Evolutionary conservation across 2,113 vertebrate genomes (phyloP).

Genomic region (Ciconia maguari): DNA sequence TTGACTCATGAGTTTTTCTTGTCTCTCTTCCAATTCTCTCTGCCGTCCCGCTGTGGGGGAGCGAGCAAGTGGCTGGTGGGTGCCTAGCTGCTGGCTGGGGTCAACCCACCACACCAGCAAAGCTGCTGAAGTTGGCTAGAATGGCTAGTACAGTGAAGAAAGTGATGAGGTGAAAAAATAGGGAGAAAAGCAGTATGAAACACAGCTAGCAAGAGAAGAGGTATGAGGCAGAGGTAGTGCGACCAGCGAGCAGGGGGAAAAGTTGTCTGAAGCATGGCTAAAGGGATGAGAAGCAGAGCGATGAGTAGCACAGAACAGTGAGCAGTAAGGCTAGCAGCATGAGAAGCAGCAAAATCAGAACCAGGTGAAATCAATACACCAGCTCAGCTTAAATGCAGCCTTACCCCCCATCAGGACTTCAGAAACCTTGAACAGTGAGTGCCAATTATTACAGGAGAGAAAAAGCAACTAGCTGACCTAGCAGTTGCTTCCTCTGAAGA

Average conservation of each 20-base stretch:
- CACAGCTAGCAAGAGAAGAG: not conserved
- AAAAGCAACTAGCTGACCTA: not conserved
- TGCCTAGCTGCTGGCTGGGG: not conserved
- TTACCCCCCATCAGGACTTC: not conserved
- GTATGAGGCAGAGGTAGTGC: not conserved
- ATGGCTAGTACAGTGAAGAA: not conserved
- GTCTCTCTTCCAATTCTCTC: not conserved
- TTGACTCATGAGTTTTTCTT: not conserved
- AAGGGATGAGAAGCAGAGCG: not conserved
- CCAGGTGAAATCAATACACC: not conserved
- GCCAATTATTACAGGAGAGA: not conserved
- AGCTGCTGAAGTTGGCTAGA: not conserved
- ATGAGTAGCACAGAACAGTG: not conserved
- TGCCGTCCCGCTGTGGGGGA: accelerated
- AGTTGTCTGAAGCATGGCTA: not conserved
- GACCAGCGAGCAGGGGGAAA: not conserved
- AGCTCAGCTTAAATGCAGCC: not conserved
- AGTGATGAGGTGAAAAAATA: not conserved
- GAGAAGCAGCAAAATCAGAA: not conserved
- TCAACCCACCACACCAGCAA: not conserved
- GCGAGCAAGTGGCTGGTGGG: not conserved
- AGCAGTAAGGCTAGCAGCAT: not conserved
- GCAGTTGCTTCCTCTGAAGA: not conserved
- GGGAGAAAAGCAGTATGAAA: not conserved
- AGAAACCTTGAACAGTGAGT: not conserved